Conservation (phyloP, 2,113 vertebrate genomes). For the Phaethornis superciliosus region DNA sequence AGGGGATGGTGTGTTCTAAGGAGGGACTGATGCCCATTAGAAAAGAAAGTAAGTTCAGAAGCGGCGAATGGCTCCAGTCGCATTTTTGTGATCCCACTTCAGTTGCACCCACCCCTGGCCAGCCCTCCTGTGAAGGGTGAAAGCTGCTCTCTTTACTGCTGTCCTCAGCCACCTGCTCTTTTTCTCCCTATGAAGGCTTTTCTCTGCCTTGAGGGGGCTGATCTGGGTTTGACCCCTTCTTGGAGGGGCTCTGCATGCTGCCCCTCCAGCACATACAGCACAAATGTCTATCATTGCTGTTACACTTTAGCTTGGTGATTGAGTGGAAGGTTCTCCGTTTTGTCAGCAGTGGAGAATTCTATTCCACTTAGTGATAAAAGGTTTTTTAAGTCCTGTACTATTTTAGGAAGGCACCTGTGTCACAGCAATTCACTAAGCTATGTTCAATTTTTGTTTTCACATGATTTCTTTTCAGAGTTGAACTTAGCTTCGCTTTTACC, state of each 20-base stretch:
- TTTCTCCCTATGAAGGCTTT: neutral
- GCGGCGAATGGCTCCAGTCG: neutral
- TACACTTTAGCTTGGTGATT: neutral
- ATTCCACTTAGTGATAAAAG: neutral
- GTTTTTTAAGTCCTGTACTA: neutral
- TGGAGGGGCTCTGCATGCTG: neutral
- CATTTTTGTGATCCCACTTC: neutral
- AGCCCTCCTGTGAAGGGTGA: neutral
- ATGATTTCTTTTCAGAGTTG: neutral
- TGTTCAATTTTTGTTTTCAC: neutral
- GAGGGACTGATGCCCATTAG: neutral
- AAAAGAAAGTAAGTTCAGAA: neutral
- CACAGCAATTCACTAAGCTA: neutral
- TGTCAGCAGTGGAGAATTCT: neutral
- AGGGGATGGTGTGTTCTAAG: neutral
- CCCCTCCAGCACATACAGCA: too few species aligned
- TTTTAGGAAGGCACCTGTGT: neutral
- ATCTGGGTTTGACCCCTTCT: neutral
- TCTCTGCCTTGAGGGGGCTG: neutral
- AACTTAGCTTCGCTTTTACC: neutral
- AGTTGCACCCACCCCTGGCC: neutral
- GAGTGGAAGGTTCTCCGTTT: neutral
- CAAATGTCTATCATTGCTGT: neutral
- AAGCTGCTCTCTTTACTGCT: neutral
- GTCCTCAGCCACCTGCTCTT: neutral